Evolutionary conservation across 2,113 vertebrate genomes (phyloP), one percentile per base, ranked within the genome.

Genomic region (Chitala chitala): DNA sequence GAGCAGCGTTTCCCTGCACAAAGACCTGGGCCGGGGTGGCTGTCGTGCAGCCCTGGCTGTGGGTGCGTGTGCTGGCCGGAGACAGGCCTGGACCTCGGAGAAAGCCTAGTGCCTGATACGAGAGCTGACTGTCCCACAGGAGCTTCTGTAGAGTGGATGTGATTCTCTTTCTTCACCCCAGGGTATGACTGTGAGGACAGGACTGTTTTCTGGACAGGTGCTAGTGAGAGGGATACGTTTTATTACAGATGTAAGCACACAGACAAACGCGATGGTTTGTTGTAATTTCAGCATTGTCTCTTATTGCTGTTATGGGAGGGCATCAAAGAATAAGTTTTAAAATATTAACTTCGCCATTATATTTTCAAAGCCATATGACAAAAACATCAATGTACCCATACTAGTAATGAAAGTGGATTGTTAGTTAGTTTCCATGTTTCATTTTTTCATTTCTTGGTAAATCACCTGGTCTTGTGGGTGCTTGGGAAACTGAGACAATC

Each of bases 41-140:
- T 82, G 75, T 78, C 84, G 56, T 89, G 55, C 68, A 85, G 71
- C 78, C 86, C 87, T 90, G 91, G 92, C 40, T 91, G 91, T 51
- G 87, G 90, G 46, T 90, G 86, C 26, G 91, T 82, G 10, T 86
- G 84, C 54, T 91, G 84, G 0, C 75, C 87, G 26, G 86, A 76
- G 24, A 84, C 85, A 73, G 87, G 83, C 66, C 83, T 84, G 0
- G 68, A 75, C 40, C 77, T 77, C 24, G 89, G 83, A 78, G 88
- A 87, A 40, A 77, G 81, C 0, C 85, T 80, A 63, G 75, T 82
- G 70, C 79, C 84, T 75, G 85, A 85, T 50, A 83, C 78, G 29
- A 56, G 69, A 17, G 80, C 1, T 12, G 86, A 74, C 4, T 76
- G 81, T 56, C 71, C 44, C 48, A 51, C 2, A 44, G 77, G 77